phyloP scores from a whole-genome alignment of 1,140 invertebrate species.

The Drosophila elegans region DNA sequence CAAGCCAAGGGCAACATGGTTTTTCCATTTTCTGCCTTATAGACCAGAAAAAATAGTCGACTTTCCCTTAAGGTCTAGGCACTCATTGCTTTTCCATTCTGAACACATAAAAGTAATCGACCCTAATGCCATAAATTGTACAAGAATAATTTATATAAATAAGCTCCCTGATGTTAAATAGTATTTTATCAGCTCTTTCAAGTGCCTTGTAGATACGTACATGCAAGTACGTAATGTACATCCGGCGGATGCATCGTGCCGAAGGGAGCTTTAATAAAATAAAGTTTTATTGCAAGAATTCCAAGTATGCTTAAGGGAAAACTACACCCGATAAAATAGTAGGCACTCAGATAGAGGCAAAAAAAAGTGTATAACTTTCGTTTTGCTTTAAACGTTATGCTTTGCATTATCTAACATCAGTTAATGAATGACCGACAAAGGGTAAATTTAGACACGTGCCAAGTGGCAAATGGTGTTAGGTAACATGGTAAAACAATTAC shows the following conservation, averaged over 20 bases:
- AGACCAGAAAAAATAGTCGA: constrained; percentile 32
- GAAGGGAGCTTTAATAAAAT: constrained; percentile 40
- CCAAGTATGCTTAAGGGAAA: constrained; percentile 13
- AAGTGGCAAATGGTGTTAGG: constrained; percentile 25
- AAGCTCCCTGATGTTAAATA: constrained; percentile 43
- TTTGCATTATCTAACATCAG: constrained; percentile 56
- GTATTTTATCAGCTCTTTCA: constrained; percentile 41
- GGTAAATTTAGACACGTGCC: constrained; percentile 35
- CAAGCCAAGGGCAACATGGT: not conserved
- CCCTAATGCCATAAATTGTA: constrained; percentile 40
- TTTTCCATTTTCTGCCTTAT: constrained; percentile 21
- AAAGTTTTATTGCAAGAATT: constrained; percentile 33
- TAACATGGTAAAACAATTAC: constrained; percentile 15
- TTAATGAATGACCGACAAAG: constrained; percentile 48
- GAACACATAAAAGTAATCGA: constrained; percentile 42
- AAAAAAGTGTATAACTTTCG: constrained; percentile 8
- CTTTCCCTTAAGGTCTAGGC: constrained; percentile 26
- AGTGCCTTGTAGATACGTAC: constrained; percentile 12
- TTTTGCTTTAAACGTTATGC: constrained; percentile 1
- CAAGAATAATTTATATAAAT: constrained; percentile 40
- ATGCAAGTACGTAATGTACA: constrained; percentile 9
- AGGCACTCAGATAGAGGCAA: not conserved
- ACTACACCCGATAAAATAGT: constrained; percentile 14
- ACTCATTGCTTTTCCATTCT: constrained; percentile 18
- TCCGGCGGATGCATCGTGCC: constrained; percentile 40